These are phyloP conservation scores for Phortica variegata DNA, from an alignment of 1,140 invertebrate species.

Conservation along the genomic window DNA sequence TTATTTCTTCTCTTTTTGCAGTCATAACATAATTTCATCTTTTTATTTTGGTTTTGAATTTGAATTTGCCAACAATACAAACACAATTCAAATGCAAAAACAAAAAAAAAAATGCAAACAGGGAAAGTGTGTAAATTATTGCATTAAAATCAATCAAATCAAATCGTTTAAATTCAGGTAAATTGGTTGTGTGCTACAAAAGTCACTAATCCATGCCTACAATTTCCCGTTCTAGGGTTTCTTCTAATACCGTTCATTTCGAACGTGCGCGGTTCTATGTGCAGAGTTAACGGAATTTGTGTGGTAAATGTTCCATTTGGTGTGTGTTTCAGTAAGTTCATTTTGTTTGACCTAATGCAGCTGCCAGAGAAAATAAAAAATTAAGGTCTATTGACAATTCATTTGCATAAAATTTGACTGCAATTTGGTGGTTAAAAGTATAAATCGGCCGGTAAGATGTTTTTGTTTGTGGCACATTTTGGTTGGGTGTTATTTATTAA, in stretches of 20 bases:
- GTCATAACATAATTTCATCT: constrained; percentile 18
- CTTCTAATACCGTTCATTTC: constrained; percentile 47
- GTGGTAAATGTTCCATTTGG: not conserved
- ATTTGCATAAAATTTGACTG: too few species aligned
- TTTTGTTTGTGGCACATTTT: too few species aligned
- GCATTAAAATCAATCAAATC: too few species aligned
- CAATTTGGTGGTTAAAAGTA: too few species aligned
- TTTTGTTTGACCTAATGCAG: too few species aligned
- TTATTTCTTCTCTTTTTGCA: constrained; percentile 51
- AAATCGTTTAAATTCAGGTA: too few species aligned
- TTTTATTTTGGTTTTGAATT: constrained; percentile 31
- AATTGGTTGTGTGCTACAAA: constrained; percentile 36
- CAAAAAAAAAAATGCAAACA: constrained; percentile 17
- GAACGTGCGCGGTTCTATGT: constrained; percentile 30
- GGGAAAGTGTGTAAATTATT: too few species aligned
- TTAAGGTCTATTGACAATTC: too few species aligned
- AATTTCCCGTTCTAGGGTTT: constrained; percentile 41
- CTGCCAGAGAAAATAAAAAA: too few species aligned
- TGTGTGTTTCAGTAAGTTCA: too few species aligned
- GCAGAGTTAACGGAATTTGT: not conserved
- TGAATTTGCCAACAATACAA: constrained; percentile 12
- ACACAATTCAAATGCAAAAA: constrained; percentile 2
- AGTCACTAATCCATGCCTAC: constrained; percentile 42
- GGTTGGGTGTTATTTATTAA: too few species aligned
- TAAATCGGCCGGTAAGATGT: too few species aligned